Evolutionary conservation across 1,140 invertebrate species (phyloP), one percentile per base, ranked within the genome.

Genomic region (Argopecten irradians): DNA sequence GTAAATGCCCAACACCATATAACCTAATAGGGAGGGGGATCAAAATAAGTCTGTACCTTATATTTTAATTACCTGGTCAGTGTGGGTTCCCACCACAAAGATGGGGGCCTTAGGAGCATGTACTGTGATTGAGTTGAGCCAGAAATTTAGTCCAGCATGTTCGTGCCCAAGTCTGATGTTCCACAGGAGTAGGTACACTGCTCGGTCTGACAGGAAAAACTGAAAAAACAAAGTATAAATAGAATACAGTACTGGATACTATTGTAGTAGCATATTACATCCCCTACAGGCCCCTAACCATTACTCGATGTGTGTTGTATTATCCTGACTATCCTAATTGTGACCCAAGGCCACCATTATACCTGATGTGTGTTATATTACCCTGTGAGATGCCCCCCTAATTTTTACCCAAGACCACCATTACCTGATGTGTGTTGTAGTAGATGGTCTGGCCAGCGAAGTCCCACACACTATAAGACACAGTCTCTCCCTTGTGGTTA

Each of bases 401-500:
- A 39, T 39, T 39, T 39, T 71, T n/a, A n/a, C n/a, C n/a, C n/a
- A n/a, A n/a, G 55, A 71, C n/a, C 5, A 5, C 55, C 55, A 71
- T 82, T 89, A 94, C 94, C 93, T 95, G 95, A 91, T 95, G 95
- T n/a, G 95, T 95, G 87, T 95, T 95, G 90, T 95, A 95, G 90
- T 95, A 95, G 0, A 95, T 93, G 35, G 93, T 94, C 89, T 95
- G 95, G 22, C 95, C 95, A 91, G 95, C 95, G 92, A 95, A 95
- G 88, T 95, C 95, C 95, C 95, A 95, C 41, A 95, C 93, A 92
- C 94, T 95, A 92, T 92, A 95, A 9, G 92, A 93, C 33, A 95
- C 82, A 16, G 91, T 83, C 5, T 93, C 93, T 46, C 92, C 92
- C 33, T 93, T 90, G 34, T 89, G 86, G 28, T 91, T 89, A 16